Conservation (phyloP, 1,140 invertebrate genomes). For the Teleopsis dalmanni region DNA sequence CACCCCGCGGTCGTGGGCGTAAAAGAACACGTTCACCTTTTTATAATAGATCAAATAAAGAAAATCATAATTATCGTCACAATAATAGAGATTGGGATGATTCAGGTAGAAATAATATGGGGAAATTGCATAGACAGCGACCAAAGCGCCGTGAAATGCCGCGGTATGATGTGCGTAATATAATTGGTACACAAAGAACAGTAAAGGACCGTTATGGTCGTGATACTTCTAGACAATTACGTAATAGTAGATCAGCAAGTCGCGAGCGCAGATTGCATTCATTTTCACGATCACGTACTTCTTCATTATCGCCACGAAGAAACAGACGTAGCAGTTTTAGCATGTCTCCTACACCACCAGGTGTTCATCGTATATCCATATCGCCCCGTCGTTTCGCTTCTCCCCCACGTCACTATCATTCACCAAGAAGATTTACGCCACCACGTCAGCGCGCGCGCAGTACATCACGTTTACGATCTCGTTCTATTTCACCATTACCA, state of each 20-base stretch:
- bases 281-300: conserved; percentile 12
- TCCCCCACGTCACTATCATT: conserved; percentile 2
- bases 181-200: conserved; percentile 56
- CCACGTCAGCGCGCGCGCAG: conserved; percentile 3
- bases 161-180: conserved; percentile 70
- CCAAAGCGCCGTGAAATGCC: conserved; percentile 72
- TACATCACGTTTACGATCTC: conserved; percentile 12
- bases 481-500: conserved; percentile 21
- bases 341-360: conserved; percentile 23
- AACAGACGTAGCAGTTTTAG: conserved; percentile 30
- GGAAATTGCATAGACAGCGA: conserved; percentile 48
- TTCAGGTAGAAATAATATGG: background rate
- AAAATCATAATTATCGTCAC: conserved; percentile 40
- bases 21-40: background rate
- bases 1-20: conserved; percentile 5
- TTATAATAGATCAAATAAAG: conserved; percentile 34
- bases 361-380: conserved; percentile 3
- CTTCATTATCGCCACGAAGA: conserved; percentile 24
- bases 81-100: conserved; percentile 24
- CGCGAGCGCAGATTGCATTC: conserved; percentile 22
- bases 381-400: conserved; percentile 5
- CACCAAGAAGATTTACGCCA: conserved; percentile 2
- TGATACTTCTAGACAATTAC: conserved; percentile 51
- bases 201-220: conserved; percentile 69
- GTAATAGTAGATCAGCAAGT: conserved; percentile 33